Evolutionary conservation across 2,888 invertebrate species (phyloP).

Genomic region (Folsomia candida): DNA sequence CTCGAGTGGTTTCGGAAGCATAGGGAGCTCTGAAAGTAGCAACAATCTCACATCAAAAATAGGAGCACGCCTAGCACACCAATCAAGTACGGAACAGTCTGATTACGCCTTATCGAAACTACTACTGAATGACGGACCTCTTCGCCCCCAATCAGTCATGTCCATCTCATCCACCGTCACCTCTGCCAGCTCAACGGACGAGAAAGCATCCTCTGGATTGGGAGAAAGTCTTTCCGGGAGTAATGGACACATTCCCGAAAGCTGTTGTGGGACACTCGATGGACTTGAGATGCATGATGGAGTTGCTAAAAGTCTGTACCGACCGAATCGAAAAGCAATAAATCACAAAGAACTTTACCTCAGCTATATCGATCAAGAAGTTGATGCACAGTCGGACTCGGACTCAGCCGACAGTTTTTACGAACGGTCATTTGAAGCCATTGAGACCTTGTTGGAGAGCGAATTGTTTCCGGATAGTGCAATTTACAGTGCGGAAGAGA

Average conservation of each 20-base stretch:
- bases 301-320: conserved; percentile 43
- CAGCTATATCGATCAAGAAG: conserved; percentile 50
- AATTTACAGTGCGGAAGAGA: conserved; percentile 73
- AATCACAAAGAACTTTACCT: conserved; percentile 49
- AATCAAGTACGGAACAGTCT: conserved; percentile 56
- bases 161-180: conserved; percentile 58
- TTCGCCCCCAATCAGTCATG: conserved; percentile 57
- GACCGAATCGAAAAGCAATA: conserved; percentile 45
- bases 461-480: conserved; percentile 77
- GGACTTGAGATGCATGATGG: not conserved
- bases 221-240: conserved; percentile 31
- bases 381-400: conserved; percentile 53
- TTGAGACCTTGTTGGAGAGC: conserved; percentile 67
- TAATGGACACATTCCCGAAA: conserved; percentile 1
- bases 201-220: conserved; percentile 39
- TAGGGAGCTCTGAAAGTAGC: conserved; percentile 46
- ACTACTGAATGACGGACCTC: conserved; percentile 54
- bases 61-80: conserved; percentile 71
- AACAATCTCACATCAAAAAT: conserved; percentile 49
- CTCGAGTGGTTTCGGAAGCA: conserved; percentile 49
- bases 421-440: conserved; percentile 71
- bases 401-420: conserved; percentile 69
- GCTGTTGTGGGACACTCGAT: not conserved
- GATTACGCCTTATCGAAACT: conserved; percentile 81
- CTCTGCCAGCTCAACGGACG: conserved; percentile 50